Evolutionary conservation across 1,140 invertebrate species (phyloP), one percentile per base, ranked within the genome.

Genomic region (Helicoverpa armigera): DNA sequence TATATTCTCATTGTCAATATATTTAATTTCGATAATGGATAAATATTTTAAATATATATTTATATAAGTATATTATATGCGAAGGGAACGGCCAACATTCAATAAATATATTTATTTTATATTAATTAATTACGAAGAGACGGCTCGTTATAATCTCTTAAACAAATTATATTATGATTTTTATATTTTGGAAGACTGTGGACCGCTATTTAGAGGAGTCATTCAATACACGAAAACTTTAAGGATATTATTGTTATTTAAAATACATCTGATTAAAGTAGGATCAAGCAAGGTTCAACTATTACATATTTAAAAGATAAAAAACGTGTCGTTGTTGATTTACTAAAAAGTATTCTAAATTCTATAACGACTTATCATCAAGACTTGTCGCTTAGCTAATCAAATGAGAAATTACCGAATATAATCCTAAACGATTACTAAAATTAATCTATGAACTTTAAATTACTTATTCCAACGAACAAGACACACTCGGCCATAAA

Each of bases 1-100:
- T 85, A 86, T 86, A 90, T 89, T 90, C 89, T 87, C 90, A 92
- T 74, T 90, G 90, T 88, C 90, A 90, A 90, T 84, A 54, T 35
- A 43, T 58, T 74, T 35, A 35, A 35, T 35, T 5, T 35, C 1
- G 3, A 7, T 35, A 35, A 72, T 13, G 7, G 13, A 16, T 85
- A 83, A 35, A 86, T 84, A 67, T 81, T 56, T 61, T 83, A 80
- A 79, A 82, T 31, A 77, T 81, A 79, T 58, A 56, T 51, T n/a
- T 70, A 35, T 56, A 50, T 35, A 61, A 69, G 67, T 53, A 77
- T 75, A 63, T 43, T 61, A 13, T 31, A 35, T 65, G 61, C 9
- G 61, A 77, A 31, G 29, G 61, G 48, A 77, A 74, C 31, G 31
- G 35, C 13, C 75, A 77, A 77, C 61, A 77, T 51, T 67, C 48